Conservation (phyloP, 2,113 vertebrate genomes). For the Gambusia holbrooki region DNA sequence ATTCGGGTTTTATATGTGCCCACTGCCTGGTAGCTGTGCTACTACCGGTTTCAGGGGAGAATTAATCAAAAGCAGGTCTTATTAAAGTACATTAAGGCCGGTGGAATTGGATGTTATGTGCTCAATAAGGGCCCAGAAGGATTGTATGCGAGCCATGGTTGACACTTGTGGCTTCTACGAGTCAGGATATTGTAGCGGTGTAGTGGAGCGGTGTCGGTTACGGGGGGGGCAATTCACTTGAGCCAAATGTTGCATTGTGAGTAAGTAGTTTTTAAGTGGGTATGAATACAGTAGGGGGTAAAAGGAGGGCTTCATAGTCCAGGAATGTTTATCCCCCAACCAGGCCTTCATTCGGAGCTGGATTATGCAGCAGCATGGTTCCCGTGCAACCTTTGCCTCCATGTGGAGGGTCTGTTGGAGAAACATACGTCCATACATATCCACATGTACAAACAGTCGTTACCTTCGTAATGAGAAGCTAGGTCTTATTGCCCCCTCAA, state of each 20-base stretch:
- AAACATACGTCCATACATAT: constrained; percentile 63
- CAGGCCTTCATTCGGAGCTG: constrained; percentile 48
- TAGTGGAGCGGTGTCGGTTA: constrained; percentile 46
- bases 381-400: constrained; percentile 66
- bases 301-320: constrained; percentile 73
- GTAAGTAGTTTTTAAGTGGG: constrained; percentile 70
- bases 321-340: constrained; percentile 70
- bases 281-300: constrained; percentile 70
- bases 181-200: constrained; percentile 56
- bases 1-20: constrained; percentile 80
- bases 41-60: constrained; percentile 82
- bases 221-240: constrained; percentile 50
- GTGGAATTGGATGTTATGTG: constrained; percentile 74
- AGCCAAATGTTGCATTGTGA: constrained; percentile 64
- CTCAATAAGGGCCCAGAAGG: constrained; percentile 72
- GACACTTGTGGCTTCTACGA: constrained; percentile 72
- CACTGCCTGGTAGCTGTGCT: constrained; percentile 78
- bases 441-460: constrained; percentile 50
- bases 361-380: constrained; percentile 71
- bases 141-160: constrained; percentile 68
- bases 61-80: constrained; percentile 83
- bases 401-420: constrained; percentile 70
- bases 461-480: constrained; percentile 48
- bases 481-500: constrained; percentile 50
- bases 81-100: constrained; percentile 80